A percentile compares a stretch with the other conserved stretches of the same genome.
These are phyloP conservation scores for Apis cerana DNA, from an alignment of 1,140 invertebrate genomes.

Conservation along the genomic window DNA sequence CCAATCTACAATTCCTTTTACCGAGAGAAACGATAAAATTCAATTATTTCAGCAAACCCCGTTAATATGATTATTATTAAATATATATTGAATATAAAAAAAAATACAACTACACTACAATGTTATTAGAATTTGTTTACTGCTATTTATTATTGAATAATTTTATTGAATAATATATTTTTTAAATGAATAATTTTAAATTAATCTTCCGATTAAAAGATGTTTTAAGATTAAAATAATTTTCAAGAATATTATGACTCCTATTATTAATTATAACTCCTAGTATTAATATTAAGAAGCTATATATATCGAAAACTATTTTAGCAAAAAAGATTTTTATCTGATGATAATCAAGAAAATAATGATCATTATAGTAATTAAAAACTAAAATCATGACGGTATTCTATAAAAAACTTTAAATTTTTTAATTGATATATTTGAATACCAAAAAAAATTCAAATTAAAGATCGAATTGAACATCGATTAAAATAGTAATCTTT, in stretches of 20 bases:
- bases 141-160: not conserved
- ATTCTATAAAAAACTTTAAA: not conserved
- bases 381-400: not conserved
- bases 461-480: not conserved
- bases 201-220: no score
- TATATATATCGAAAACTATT: not conserved
- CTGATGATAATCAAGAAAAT: constrained; percentile 10
- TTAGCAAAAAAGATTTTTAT: constrained; percentile 9
- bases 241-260: not conserved
- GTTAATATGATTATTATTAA: not conserved
- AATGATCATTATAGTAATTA: constrained; percentile 9
- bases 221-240: not conserved
- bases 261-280: not conserved
- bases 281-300: not conserved
- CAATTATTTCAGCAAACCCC: no score
- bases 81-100: not conserved
- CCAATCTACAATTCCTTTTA: not conserved
- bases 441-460: not conserved
- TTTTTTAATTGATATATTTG: no score
- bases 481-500: not conserved
- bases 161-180: not conserved
- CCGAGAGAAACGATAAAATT: not conserved
- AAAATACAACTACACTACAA: not conserved
- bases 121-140: not conserved
- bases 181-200: not conserved